Evolutionary conservation across 2,888 invertebrate species (phyloP), one percentile per base, ranked within the genome.

Genomic region (Cephus pygmeus): DNA sequence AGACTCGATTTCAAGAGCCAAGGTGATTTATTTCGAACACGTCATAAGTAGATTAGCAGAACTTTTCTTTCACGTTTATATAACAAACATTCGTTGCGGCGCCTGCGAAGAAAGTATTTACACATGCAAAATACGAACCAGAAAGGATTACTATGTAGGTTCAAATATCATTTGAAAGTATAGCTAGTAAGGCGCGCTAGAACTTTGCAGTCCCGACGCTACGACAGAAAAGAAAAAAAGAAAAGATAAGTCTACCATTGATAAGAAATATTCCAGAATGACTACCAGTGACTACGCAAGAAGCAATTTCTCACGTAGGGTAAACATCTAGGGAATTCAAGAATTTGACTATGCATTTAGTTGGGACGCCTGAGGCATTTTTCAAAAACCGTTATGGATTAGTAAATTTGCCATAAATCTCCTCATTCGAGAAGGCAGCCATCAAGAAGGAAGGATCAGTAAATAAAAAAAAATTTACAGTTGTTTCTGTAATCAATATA

Each of bases 21-120:
- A 82, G 81, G 82, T 81, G 79, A 80, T 77, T 82, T 81, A 82
- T 82, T 81, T 81, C 77, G 12, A 69, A 76, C 77, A 77, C 74
- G 79, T 81, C 75, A 71, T 31, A 3, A 31, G 31, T 34, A 33
- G 71, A 31, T 33, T 71, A 33, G 12, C 56, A 56, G 71, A 71
- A 30, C 33, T 30, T 71, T 71, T 31, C 71, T 34, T 71, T 71
- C 4, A 6, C 71, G 71, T 71, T 71, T 71, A 71, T 23, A 30
- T 71, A 71, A 71, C 71, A 31, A 71, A 9, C 23, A 56, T 56
- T 56, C 23, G 23, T 56, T 9, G 23, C 56, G 23, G 2, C 9
- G 23, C 9, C 23, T 56, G 1, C 23, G 23, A 56, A 56, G 23
- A 23, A 2, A 56, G 56, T 56, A 56, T 56, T 56, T 56, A 23